Evolutionary conservation across 2,797 vertebrate genomes (phyloP), one percentile per base, ranked within the genome.

Genomic region (Sebastes steindachneri): DNA sequence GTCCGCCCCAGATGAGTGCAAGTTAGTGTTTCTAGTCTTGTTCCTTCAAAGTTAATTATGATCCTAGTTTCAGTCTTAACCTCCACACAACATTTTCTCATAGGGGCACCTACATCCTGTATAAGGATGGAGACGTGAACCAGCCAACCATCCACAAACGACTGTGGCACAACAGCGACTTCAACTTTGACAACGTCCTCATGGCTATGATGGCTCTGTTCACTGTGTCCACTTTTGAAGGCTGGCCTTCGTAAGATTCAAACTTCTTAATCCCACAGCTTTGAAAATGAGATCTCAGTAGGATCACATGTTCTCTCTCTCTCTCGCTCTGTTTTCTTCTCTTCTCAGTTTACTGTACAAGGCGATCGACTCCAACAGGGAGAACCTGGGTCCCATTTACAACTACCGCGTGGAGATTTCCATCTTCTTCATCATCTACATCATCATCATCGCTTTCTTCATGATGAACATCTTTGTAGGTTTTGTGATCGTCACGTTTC

Each of bases 381-480:
- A 99, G 93, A 99, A 99, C 29, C 86, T 97, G 1, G 99, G 99
- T 33, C 99, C 99, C 5, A 96, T 99, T 59, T 99, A 99, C 96
- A 99, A 99, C 96, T 96, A 99, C 53, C 97, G 99, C 0, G 97
- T 99, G 91, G 99, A 99, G 93, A 99, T 99, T 83, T 99, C 98
- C 7, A 98, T 99, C 92, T 99, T 99, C 92, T 99, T 99, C 94
- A 99, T 99, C 94, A 98, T 99, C 94, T 99, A 99, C 94, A 99
- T 99, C 95, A 99, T 99, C 95, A 99, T 99, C 88, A 99, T 99
- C 7, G 99, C 99, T 70, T 99, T 99, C 95, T 99, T 99, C 90
- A 99, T 99, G 99, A 99, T 99, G 99, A 99, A 99, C 94, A 99
- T 99, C 96, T 99, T 99, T 26, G 99, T 99, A 88, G 99, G 99